Evolutionary conservation across 2,888 invertebrate species (phyloP).

Genomic region (Brenthis ino): DNA sequence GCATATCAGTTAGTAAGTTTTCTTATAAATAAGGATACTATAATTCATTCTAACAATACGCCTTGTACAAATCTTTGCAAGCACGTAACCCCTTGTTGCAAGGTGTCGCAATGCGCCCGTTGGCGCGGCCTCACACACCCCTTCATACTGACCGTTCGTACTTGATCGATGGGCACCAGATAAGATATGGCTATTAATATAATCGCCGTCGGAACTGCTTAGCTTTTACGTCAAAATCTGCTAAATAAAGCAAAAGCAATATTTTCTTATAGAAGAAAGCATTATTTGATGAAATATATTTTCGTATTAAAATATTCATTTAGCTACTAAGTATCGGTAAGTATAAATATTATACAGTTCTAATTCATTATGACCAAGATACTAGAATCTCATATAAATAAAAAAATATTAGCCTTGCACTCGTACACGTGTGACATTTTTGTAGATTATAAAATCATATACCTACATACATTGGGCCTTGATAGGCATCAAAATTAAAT

Average conservation of each 20-base stretch:
- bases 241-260: background rate
- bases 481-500: conserved; percentile 5
- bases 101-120: conserved; percentile 34
- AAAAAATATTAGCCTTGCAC: too few species aligned
- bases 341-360: too few species aligned
- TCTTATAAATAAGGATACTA: background rate
- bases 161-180: conserved; percentile 28
- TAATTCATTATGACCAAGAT: too few species aligned
- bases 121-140: conserved; percentile 26
- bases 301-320: too few species aligned
- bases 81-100: conserved; percentile 26
- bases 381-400: too few species aligned
- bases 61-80: conserved; percentile 6
- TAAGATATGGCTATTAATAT: conserved; percentile 29
- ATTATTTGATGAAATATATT: too few species aligned
- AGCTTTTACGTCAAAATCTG: background rate
- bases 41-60: conserved; percentile 8
- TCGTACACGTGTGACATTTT: too few species aligned
- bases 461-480: too few species aligned
- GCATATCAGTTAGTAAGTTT: background rate
- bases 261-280: background rate
- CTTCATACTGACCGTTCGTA: conserved; percentile 20
- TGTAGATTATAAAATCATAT: too few species aligned
- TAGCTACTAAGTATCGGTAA: too few species aligned
- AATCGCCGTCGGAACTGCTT: conserved; percentile 6